Evolutionary conservation across 2,113 vertebrate genomes (phyloP).

Genomic region (Porphyrio hochstetteri): DNA sequence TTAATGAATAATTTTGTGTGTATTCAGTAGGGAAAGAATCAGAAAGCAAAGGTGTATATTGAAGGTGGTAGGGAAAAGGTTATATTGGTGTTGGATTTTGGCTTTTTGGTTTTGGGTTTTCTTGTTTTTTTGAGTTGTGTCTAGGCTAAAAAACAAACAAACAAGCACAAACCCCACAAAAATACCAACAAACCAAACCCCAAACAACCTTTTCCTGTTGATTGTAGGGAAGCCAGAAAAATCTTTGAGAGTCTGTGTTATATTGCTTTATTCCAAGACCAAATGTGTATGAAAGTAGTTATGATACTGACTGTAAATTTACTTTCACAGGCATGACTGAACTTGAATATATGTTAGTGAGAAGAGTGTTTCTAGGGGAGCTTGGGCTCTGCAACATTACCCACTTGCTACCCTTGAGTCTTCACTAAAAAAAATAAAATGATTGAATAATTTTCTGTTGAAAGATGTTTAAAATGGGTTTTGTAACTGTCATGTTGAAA

Average conservation of each 20-base stretch:
- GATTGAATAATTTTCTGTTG: background rate
- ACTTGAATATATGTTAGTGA: background rate
- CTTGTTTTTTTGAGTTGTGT: background rate
- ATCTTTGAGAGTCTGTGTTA: background rate
- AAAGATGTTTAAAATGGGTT: background rate
- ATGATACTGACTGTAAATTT: background rate
- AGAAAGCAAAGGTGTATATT: background rate
- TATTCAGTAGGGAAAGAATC: background rate
- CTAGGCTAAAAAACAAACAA: background rate
- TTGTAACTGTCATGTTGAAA: background rate
- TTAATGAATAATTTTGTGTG: background rate
- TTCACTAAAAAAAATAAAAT: background rate
- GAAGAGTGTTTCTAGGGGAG: background rate
- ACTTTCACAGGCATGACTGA: background rate
- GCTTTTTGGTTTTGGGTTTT: fast-evolving
- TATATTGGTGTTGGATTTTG: background rate
- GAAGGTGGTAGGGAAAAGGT: background rate
- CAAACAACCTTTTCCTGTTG: background rate
- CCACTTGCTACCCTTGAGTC: background rate
- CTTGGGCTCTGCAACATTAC: background rate
- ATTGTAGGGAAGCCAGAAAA: background rate
- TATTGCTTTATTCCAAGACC: background rate
- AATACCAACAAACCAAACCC: background rate
- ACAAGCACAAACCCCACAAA: background rate
- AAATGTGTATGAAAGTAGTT: background rate